Base-by-base conservation (phyloP, 2,797 vertebrate genomes). In the Onychomys leucogaster region DNA sequence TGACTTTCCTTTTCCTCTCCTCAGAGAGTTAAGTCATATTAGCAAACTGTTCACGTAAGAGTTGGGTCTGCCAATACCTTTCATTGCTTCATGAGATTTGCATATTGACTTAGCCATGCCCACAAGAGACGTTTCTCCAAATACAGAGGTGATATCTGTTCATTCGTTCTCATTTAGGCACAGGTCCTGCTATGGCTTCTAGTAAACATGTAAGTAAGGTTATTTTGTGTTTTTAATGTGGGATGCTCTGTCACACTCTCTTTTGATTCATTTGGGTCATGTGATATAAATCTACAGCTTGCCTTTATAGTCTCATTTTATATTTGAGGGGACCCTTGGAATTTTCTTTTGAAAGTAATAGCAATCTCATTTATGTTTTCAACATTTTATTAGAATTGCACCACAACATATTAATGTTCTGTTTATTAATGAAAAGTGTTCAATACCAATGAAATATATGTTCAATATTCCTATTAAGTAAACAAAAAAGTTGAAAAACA, bases 291-390 rank as follows among this genome's bases (percentile, higher is more conserved):
- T 14, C 8, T 61, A 85, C 76, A 91, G 17, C 23, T 57, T 41
- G 77, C 2, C 25, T 81, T 81, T 32, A 67, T 63, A 37, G 11
- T 94, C 16, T 61, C 17, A 90, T 46, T 65, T 94, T 84, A 49
- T 29, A 71, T 82, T 94, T 77, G 82, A 76, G 49, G 16, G 29
- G 32, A 12, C 67, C 11, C 4, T 90, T 67, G 32, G 77, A 83
- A 73, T 55, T 84, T 89, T 90, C 65, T 75, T 90, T 96, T 49
- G 69, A 91, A 93, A n/a, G 2, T 46, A 37, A 49, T 32, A 91
- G 19, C 57, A 90, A 49, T 55, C 1, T 92, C 21, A 84, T 34
- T 88, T 94, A 80, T 73, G 77, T 12, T 91, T 21, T 87, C 27
- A 55, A 29, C 0, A 59, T 65, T 95, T 69, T 25, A 65, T 23